These are phyloP conservation scores for Protaetia brevitarsis DNA, from an alignment of 1,140 invertebrate genomes.

Conservation along the genomic window DNA sequence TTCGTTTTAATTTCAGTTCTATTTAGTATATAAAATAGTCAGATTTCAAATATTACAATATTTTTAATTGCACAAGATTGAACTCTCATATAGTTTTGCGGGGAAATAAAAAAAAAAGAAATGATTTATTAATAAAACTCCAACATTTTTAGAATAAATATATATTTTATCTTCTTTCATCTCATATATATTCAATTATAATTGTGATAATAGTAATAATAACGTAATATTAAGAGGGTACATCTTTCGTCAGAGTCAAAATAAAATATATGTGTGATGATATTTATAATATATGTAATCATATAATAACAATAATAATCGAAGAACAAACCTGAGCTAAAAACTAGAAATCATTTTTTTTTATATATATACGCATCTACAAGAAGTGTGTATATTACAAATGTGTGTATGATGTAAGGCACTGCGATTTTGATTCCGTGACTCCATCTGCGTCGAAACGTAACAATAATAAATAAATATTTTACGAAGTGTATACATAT, in stretches of 20 bases:
- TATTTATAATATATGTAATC: background rate
- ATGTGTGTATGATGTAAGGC: slow-evolving; percentile 14
- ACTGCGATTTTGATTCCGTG: slow-evolving; percentile 13
- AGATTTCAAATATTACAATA: too few relatives aligned
- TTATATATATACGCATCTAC: too few relatives aligned
- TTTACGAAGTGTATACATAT: too few relatives aligned
- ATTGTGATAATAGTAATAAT: slow-evolving; percentile 13
- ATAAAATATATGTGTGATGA: slow-evolving; percentile 21
- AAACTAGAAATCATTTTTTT: slow-evolving; percentile 23
- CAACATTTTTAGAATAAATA: slow-evolving; percentile 15
- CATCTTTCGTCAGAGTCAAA: slow-evolving; percentile 2
- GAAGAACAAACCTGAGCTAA: slow-evolving; percentile 31
- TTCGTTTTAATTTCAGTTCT: too few relatives aligned
- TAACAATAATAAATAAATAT: too few relatives aligned
- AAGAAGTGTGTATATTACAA: slow-evolving; percentile 23
- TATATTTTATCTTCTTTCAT: slow-evolving; percentile 4
- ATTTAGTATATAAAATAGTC: too few relatives aligned
- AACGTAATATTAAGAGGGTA: slow-evolving; percentile 14
- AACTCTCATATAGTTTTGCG: background rate
- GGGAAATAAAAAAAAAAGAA: background rate
- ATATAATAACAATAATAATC: slow-evolving; percentile 16
- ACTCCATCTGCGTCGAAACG: background rate
- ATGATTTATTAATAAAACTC: too few relatives aligned
- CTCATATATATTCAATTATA: background rate
- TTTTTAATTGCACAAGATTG: too few relatives aligned